Evolutionary conservation across 2,113 vertebrate genomes (phyloP).

Genomic region (Sula dactylatra): DNA sequence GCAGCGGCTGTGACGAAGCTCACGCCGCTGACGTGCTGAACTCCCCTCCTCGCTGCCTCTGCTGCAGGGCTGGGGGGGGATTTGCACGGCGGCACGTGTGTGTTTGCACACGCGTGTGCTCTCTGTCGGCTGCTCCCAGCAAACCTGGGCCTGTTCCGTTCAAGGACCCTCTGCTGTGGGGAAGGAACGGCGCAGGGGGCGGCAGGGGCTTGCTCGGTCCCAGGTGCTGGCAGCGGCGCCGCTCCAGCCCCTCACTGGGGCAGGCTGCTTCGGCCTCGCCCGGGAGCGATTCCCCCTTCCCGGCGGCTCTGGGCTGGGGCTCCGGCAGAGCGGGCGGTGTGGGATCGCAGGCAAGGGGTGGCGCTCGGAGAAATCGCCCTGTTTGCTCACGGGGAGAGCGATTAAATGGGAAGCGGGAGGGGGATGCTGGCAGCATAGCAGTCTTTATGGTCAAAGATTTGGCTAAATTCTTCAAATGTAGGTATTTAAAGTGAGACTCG

Average conservation of each 20-base stretch:
- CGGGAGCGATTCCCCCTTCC: accelerated
- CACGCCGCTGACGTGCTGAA: background rate
- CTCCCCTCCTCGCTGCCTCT: background rate
- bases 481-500: background rate
- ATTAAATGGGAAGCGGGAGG: background rate
- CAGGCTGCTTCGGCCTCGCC: background rate
- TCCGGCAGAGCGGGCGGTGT: accelerated
- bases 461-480: background rate
- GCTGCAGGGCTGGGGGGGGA: background rate
- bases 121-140: background rate
- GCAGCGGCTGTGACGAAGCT: accelerated
- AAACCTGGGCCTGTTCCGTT: background rate
- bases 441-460: background rate
- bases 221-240: background rate
- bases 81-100: too few species aligned
- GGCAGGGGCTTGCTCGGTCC: accelerated
- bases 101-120: accelerated
- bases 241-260: background rate
- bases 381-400: accelerated
- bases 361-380: background rate
- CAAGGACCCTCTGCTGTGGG: background rate
- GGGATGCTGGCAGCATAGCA: background rate
- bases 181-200: background rate
- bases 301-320: background rate
- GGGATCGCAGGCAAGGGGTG: background rate